Conservation (phyloP, 2,113 vertebrate species). For the Tragelaphus scriptus region DNA sequence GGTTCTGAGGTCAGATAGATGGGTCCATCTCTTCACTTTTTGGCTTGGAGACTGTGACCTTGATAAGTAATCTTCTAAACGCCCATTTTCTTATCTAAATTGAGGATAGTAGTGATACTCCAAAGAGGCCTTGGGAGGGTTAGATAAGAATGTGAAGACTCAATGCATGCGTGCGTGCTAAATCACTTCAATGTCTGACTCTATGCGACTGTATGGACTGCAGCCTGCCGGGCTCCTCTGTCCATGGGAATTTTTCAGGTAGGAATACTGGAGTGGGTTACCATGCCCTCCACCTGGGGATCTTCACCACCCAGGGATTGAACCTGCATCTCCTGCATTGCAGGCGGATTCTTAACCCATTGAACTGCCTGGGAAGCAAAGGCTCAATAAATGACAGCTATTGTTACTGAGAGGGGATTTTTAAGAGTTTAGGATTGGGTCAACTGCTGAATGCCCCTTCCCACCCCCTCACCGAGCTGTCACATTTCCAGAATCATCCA, state of each 20-base stretch:
- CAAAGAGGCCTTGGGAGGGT: not conserved
- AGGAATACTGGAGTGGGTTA: not conserved
- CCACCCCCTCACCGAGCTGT: accelerated
- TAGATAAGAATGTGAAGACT: not conserved
- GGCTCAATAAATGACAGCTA: not conserved
- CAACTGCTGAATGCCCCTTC: not conserved
- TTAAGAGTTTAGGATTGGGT: not conserved
- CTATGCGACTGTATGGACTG: not conserved
- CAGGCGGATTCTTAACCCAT: not conserved
- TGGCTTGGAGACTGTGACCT: not conserved
- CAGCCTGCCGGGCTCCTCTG: not conserved
- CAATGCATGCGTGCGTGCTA: not conserved
- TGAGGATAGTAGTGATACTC: not conserved
- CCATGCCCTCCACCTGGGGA: not conserved
- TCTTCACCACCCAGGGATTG: not conserved
- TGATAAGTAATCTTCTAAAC: not conserved
- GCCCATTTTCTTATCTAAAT: not conserved
- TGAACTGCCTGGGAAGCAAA: not conserved
- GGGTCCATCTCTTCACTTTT: not conserved
- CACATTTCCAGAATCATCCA: not conserved
- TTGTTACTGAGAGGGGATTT: not conserved
- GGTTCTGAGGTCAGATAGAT: not conserved
- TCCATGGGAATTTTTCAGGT: not conserved
- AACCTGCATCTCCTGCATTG: not conserved
- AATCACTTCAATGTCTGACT: not conserved